Base-by-base conservation (phyloP, 2,797 vertebrate species). In the Mormyrops boulengeri region DNA sequence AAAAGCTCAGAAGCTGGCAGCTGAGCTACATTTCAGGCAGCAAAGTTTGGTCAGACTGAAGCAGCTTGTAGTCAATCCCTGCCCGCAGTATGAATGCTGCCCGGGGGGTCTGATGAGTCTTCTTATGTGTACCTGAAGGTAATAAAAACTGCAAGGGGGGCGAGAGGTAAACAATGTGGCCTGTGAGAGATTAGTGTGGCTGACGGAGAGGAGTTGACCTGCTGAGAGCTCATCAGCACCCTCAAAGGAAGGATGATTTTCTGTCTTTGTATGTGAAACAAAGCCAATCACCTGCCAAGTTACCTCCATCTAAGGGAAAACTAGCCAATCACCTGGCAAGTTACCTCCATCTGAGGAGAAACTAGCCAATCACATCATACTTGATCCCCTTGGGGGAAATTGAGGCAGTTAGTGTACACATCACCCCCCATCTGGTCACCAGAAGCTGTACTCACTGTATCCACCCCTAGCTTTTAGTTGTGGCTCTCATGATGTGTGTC, bases 351-450 rank as follows among this genome's bases (percentile, higher is more conserved):
- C 12, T 55, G 1, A 80, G 52, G 34, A 19, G 4, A 44, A 80
- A 17, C 30, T 14, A 77, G 44, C 22, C 26, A n/a, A 22, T 84
- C 17, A 49, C 22, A n/a, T 85, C 6, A 3, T n/a, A 85, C 19
- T 22, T 85, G 22, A 85, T 22, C 44, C 80, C 19, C 38, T 41
- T 11, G 38, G 38, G 38, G 38, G 41, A 47, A 19, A 49, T 41
- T 41, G 62, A 34, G 44, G 41, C 41, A n/a, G 47, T 26, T 8
- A 50, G 62, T 69, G 62, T 69, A 85, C 44, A 2, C 4, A 7
- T 85, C 22, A 26, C 49, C 22, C 47, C n/a, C 69, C 90, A 89
- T 90, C 88, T 90, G 88, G 85, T 80, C 30, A 55, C 90, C 90
- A 90, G 80, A 90, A 87, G 73, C 44, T 8, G 2, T 55, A 41